phyloP scores from a whole-genome alignment of 2,113 vertebrate genomes.

The Muntiacus reevesi region DNA sequence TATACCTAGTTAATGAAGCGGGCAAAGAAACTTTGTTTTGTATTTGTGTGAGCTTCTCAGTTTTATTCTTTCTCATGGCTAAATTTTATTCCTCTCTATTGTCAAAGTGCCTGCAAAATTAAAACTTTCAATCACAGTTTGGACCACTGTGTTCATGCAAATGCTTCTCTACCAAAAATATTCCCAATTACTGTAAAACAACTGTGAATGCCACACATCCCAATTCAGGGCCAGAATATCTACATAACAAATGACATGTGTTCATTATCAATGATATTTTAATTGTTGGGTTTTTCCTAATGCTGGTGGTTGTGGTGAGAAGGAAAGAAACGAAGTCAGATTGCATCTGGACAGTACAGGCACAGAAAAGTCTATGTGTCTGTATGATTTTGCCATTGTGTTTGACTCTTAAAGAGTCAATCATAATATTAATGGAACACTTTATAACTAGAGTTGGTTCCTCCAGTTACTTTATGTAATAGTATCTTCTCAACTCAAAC shows the following conservation, averaged over 20 bases:
- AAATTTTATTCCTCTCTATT: neutral
- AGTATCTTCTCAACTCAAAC: neutral
- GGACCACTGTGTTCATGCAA: neutral
- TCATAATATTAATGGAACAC: neutral
- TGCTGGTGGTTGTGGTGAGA: neutral
- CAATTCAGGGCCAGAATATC: neutral
- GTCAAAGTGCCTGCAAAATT: constrained; percentile 9
- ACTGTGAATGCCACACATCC: neutral
- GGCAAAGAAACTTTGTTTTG: neutral
- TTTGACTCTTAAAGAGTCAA: neutral
- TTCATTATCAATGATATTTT: neutral
- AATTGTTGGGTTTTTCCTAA: neutral
- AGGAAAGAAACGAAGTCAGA: neutral
- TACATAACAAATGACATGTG: neutral
- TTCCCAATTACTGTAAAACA: neutral
- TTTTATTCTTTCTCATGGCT: constrained; percentile 10
- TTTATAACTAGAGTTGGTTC: neutral
- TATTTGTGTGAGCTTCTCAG: neutral
- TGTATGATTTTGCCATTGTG: neutral
- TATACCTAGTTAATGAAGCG: neutral
- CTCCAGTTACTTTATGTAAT: constrained; percentile 1
- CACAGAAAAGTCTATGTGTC: neutral
- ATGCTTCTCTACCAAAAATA: neutral
- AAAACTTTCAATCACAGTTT: neutral
- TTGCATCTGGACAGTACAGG: neutral